Conservation (phyloP, 1,140 invertebrate genomes). For the Trachymyrmex cornetzi region DNA sequence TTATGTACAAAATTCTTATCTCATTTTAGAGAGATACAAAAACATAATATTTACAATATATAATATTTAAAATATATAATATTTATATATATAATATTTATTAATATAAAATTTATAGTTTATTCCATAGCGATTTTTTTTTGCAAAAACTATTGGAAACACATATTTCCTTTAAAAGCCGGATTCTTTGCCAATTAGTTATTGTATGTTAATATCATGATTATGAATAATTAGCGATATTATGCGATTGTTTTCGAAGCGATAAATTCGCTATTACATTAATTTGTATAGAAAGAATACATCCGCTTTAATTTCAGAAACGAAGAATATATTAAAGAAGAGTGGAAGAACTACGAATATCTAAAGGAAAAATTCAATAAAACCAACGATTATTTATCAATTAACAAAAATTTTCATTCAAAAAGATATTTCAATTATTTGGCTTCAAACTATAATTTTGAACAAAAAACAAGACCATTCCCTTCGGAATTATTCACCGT, state of each 20-base stretch:
- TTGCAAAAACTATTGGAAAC: background rate
- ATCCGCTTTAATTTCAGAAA: too few relatives aligned
- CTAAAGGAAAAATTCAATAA: too few relatives aligned
- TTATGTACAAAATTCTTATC: background rate
- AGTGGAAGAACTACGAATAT: too few relatives aligned
- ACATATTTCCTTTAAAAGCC: background rate
- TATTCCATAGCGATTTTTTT: background rate
- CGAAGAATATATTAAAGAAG: too few relatives aligned
- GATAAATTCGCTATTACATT: background rate
- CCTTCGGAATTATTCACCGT: too few relatives aligned
- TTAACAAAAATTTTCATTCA: too few relatives aligned
- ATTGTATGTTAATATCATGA: background rate
- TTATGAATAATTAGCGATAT: background rate
- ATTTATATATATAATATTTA: background rate
- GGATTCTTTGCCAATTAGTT: background rate
- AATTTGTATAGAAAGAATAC: slow-evolving; percentile 4
- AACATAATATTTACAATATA: background rate
- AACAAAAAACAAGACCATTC: too few relatives aligned
- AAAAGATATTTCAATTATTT: too few relatives aligned
- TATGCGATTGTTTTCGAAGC: background rate
- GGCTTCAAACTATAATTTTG: too few relatives aligned
- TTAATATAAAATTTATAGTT: background rate
- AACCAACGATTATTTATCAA: too few relatives aligned
- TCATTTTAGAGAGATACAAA: background rate
- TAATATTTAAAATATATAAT: too few relatives aligned